Evolutionary conservation across 2,113 vertebrate species (phyloP).

Genomic region (Pluvialis apricaria): DNA sequence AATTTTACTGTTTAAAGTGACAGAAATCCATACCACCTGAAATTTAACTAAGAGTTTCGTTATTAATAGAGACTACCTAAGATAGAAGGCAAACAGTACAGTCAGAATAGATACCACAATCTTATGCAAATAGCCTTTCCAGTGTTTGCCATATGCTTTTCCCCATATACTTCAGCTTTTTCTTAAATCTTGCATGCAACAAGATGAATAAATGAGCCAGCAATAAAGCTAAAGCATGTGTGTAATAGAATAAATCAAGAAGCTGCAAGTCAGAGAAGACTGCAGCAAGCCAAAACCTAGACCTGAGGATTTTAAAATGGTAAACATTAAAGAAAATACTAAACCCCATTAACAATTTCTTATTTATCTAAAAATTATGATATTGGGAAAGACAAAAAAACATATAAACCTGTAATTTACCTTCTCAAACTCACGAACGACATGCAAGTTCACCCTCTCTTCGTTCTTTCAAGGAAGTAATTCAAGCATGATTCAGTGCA

Average conservation of each 20-base stretch:
- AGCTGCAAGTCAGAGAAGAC: neutral
- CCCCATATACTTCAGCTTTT: neutral
- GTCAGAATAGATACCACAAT: neutral
- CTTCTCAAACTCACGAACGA: neutral
- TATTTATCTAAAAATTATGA: neutral
- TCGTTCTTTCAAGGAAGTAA: neutral
- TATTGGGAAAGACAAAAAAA: neutral
- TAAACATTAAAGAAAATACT: neutral
- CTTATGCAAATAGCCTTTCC: neutral
- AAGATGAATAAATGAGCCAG: neutral
- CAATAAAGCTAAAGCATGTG: neutral
- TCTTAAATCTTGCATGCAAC: neutral
- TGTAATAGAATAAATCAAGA: neutral
- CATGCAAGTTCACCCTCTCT: neutral
- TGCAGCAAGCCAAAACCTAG: neutral
- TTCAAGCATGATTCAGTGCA: neutral
- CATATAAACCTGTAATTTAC: slow-evolving; percentile 17
- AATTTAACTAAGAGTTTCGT: neutral
- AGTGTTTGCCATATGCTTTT: neutral
- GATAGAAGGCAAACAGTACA: neutral
- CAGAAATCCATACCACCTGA: neutral
- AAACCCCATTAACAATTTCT: neutral
- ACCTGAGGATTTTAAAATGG: neutral
- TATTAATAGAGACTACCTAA: neutral
- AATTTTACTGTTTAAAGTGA: neutral